These are phyloP conservation scores for Punctoribates punctum DNA, from an alignment of 2,888 invertebrate genomes.

Conservation along the genomic window DNA sequence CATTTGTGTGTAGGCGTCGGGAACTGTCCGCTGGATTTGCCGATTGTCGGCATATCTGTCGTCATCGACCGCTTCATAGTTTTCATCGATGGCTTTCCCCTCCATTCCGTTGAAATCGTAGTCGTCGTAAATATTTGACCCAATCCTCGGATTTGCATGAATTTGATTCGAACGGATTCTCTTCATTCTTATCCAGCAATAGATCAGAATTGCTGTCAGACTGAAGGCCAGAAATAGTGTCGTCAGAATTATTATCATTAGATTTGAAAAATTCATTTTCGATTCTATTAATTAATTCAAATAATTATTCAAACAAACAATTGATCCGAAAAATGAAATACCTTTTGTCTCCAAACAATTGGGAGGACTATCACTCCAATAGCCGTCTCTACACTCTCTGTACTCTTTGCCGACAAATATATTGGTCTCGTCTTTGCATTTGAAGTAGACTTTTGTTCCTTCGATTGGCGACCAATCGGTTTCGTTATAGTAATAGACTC, in stretches of 20 bases:
- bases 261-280: not conserved
- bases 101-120: not conserved
- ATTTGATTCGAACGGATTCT: not conserved
- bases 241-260: slow-evolving; percentile 26
- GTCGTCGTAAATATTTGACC: slow-evolving; percentile 4
- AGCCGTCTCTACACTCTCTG: slow-evolving; percentile 36
- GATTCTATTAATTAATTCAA: not conserved
- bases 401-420: slow-evolving; percentile 40
- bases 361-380: slow-evolving; percentile 36
- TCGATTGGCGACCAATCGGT: slow-evolving; percentile 23
- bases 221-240: slow-evolving; percentile 31
- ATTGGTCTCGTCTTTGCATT: slow-evolving; percentile 37
- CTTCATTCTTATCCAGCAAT: slow-evolving; percentile 28
- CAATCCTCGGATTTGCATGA: not conserved
- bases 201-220: slow-evolving; percentile 12
- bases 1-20: not conserved
- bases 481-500: slow-evolving; percentile 2
- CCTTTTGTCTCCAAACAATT: slow-evolving; percentile 26
- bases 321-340: not conserved
- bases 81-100: not conserved
- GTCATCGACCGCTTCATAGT: slow-evolving; percentile 13
- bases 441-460: slow-evolving; percentile 32
- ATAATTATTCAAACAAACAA: not conserved
- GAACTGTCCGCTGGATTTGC: not conserved
- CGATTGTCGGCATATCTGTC: not conserved